A percentile compares a stretch with the other conserved stretches of the same genome.
Evolutionary conservation across 1,140 invertebrate species (phyloP).

Genomic region (Saxidomus purpurata): DNA sequence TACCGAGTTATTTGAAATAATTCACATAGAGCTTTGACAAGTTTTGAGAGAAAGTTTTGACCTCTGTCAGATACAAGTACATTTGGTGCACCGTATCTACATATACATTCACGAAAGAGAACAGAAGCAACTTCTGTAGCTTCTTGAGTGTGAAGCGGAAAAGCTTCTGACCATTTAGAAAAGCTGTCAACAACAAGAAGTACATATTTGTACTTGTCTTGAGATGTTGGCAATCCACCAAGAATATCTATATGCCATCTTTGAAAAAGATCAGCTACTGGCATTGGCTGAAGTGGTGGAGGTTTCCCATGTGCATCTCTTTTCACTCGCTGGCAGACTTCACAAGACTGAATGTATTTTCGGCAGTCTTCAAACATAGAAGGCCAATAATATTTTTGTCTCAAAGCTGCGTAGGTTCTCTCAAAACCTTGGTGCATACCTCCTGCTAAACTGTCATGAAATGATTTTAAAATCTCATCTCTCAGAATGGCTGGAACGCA

Average conservation of each 20-base stretch:
- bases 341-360: constrained; percentile 64
- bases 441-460: constrained; percentile 60
- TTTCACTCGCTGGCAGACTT: constrained; percentile 60
- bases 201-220: constrained; percentile 12
- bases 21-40: constrained; percentile 39
- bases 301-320: not conserved
- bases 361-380: constrained; percentile 50
- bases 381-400: constrained; percentile 60
- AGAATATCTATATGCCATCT: constrained; percentile 47
- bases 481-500: not conserved
- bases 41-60: constrained; percentile 35
- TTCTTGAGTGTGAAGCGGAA: not conserved
- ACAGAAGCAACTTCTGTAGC: constrained; percentile 7
- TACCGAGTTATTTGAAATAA: constrained; percentile 22
- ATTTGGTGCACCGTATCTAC: constrained; percentile 45
- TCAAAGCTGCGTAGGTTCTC: not conserved
- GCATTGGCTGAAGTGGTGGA: constrained; percentile 18
- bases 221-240: not conserved
- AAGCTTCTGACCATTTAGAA: not conserved
- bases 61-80: constrained; percentile 51
- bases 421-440: constrained; percentile 33
- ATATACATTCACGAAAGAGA: constrained; percentile 33
- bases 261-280: not conserved
- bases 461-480: constrained; percentile 6
- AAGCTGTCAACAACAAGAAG: constrained; percentile 35